Base-by-base conservation (phyloP, 1,140 invertebrate genomes). In the Andrena cerasifolii region DNA sequence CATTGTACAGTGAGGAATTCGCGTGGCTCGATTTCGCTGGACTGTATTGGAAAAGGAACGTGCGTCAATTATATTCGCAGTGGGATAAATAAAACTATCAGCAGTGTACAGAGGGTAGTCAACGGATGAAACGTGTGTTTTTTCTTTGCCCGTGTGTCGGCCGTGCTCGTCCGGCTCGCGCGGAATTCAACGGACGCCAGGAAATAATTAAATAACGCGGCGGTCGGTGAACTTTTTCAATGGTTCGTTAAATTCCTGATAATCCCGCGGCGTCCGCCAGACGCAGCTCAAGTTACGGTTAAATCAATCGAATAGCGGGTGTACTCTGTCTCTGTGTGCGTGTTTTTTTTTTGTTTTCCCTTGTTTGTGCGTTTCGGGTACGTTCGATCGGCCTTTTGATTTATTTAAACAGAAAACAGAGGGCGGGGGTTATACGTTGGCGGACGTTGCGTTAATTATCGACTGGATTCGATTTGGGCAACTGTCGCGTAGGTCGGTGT, bases 241-340 rank as follows among this genome's bases (percentile, higher is more conserved):
- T 72, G 70, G 70, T 72, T 72, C 70, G 70, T 72, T 72, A 72
- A 72, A 62, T 72, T 72, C 56, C 45, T 72, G 70, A 72, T 72
- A 72, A 72, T 62, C 43, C 56, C 24, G 61, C 58, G 58, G 58
- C 58, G 58, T 33, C n/a, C 28, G 58, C 21, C 71, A 73, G 71
- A 65, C 26, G 28, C 61, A 40, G 66, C 49, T 61, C 24, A 53
- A 63, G 59, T 73, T 63, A 74, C 45, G 61, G 61, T 54, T 53
- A 66, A 74, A 74, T 74, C 61, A 74, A 66, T 74, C 61, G 61
- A 31, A 31, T 49, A 18, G 21, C 21, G 16, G 2, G 6, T n/a
- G 8, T 3, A n/a, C 14, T 21, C 26, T 14, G 2, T 10, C 10
- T 7, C 8, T 40, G n/a, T n/a, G 7, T 33, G 6, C 24, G n/a